Evolutionary conservation across 2,888 invertebrate genomes (phyloP), one percentile per base, ranked within the genome.

Genomic region (Brachycybe producta): DNA sequence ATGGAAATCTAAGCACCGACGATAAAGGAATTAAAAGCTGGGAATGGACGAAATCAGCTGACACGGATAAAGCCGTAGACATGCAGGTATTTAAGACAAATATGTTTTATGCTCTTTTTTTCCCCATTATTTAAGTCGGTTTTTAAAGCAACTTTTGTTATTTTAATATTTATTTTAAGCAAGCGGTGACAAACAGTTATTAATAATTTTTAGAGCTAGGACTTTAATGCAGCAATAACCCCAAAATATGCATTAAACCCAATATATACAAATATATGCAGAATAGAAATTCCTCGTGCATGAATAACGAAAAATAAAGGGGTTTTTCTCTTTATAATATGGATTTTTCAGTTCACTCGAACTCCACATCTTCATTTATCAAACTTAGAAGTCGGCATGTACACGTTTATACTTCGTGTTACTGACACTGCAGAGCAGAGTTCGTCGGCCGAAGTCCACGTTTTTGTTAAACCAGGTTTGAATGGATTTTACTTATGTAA

Each of bases 31-130:
- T 94, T 59, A 80, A 79, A 0, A 84, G 82, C 23, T 95, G 92
- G 85, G 91, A 92, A 66, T 94, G 94, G 94, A 90, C 87, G 0
- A 91, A 91, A 65, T 82, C 84, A 44, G 78, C 82, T 0, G 82
- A 82, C 42, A 86, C 86, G 62, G 82, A 85, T 56, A 82, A 84
- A 53, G 88, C 90, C 1, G 91, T 88, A 8, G 92, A 92, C 63
- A 92, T 92, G 88, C 88, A 70, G 64, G 74, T 73, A 56, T 51
- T 60, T 56, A 21, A 27, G 1, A 30, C 13, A n/a, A n/a, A n/a
- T n/a, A n/a, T n/a, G n/a, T n/a, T n/a, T n/a, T n/a, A n/a, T n/a
- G n/a, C n/a, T n/a, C n/a, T n/a, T n/a, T n/a, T n/a, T n/a, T n/a
- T n/a, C n/a, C n/a, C n/a, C n/a, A n/a, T n/a, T n/a, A n/a, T n/a